Conservation (phyloP, 2,797 vertebrate species). For the Enteromius radiatus region DNA sequence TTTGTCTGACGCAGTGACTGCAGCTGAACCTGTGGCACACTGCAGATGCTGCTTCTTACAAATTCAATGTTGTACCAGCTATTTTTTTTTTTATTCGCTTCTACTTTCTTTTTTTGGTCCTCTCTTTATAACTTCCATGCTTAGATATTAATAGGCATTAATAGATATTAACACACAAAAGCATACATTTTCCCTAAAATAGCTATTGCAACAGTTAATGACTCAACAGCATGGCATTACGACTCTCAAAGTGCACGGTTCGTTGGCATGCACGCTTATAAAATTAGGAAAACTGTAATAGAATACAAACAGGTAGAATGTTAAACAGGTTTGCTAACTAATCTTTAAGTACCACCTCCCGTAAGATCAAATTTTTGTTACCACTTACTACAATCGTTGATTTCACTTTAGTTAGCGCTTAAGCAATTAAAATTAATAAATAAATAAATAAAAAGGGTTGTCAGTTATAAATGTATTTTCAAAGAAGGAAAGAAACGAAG, state of each 20-base stretch:
- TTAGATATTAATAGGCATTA: no score
- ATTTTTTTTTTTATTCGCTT: background rate
- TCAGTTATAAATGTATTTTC: slow-evolving; percentile 9
- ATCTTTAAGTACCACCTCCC: background rate
- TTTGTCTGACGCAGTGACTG: slow-evolving; percentile 58
- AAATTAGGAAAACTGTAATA: slow-evolving; percentile 2
- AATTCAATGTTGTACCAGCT: background rate
- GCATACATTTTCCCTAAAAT: background rate
- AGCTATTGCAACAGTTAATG: slow-evolving; percentile 4
- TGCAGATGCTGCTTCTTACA: slow-evolving; percentile 31
- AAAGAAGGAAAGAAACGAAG: background rate
- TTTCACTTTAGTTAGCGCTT: background rate
- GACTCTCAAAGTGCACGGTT: background rate
- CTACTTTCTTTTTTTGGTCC: background rate
- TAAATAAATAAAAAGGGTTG: background rate
- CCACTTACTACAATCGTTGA: background rate
- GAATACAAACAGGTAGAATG: slow-evolving; percentile 6
- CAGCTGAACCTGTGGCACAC: slow-evolving; percentile 53
- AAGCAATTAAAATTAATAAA: background rate
- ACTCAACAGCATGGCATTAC: background rate
- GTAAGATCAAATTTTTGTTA: background rate
- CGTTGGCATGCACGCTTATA: background rate
- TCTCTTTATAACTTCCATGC: background rate
- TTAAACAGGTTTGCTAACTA: background rate
- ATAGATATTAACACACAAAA: background rate